Evolutionary conservation across 2,113 vertebrate genomes (phyloP).

Genomic region (Caranx melampygus): DNA sequence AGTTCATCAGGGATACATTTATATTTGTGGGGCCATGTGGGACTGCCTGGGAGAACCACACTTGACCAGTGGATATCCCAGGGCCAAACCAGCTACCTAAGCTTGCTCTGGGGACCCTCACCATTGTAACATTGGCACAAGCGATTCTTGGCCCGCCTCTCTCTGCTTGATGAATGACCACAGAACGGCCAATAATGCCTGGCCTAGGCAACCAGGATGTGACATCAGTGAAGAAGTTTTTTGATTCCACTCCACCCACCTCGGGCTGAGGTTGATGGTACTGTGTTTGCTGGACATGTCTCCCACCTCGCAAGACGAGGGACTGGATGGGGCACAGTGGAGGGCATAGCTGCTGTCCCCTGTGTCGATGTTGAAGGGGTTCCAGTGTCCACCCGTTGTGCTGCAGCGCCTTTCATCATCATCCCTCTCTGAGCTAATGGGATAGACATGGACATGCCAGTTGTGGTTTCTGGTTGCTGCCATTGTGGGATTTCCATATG

Average conservation of each 20-base stretch:
- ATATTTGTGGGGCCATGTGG: conserved; percentile 79
- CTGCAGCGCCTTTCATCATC: conserved; percentile 68
- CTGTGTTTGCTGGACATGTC: conserved; percentile 80
- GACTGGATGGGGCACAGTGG: conserved; percentile 72
- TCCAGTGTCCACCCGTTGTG: conserved; percentile 83
- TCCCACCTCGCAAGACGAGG: conserved; percentile 83
- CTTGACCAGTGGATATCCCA: conserved; percentile 60
- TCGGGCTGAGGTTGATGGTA: conserved; percentile 64
- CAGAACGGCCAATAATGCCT: conserved; percentile 76
- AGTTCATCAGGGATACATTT: conserved; percentile 70
- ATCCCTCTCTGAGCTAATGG: conserved; percentile 84
- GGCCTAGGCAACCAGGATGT: conserved; percentile 76
- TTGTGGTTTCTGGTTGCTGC: conserved; percentile 76
- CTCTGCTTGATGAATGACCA: conserved; percentile 82
- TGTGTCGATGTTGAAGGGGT: conserved; percentile 77
- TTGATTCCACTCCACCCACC: conserved; percentile 57
- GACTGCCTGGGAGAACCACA: conserved; percentile 75
- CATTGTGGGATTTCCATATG: conserved; percentile 68
- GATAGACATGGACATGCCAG: conserved; percentile 84
- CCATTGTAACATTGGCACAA: conserved; percentile 84
- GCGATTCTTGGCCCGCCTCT: conserved; percentile 72
- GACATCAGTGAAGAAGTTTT: conserved; percentile 85
- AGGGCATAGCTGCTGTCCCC: conserved; percentile 66
- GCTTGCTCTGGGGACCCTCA: conserved; percentile 60
- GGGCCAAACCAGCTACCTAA: conserved; percentile 76